These are phyloP conservation scores for Brachypteracias leptosomus DNA, from an alignment of 2,113 vertebrate genomes.

Conservation along the genomic window DNA sequence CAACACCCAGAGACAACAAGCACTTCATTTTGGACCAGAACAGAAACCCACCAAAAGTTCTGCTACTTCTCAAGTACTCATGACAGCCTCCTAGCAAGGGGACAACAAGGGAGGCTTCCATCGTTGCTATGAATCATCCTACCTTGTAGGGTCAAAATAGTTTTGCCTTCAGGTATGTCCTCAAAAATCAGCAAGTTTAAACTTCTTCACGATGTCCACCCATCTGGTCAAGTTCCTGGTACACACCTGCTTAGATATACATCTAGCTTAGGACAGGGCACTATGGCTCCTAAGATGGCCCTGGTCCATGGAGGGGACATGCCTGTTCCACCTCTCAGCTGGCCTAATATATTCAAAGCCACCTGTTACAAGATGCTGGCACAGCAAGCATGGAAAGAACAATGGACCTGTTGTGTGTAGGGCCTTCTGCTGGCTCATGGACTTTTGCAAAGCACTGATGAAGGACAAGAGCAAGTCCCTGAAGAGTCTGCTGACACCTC, in stretches of 20 bases:
- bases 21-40: background rate
- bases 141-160: background rate
- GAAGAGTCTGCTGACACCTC: background rate
- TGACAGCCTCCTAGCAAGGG: background rate
- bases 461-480: background rate
- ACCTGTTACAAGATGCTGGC: background rate
- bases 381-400: background rate
- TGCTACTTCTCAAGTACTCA: background rate
- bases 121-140: background rate
- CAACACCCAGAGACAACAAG: background rate
- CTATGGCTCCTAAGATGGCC: background rate
- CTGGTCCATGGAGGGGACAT: background rate
- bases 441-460: accelerated
- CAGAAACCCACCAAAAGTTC: background rate
- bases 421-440: background rate
- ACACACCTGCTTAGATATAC: background rate
- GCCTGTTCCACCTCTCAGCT: background rate
- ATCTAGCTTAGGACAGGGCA: background rate
- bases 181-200: background rate
- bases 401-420: background rate
- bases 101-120: background rate
- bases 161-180: background rate
- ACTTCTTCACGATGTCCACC: background rate
- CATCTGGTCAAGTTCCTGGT: background rate
- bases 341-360: background rate